Evolutionary conservation across 2,797 vertebrate genomes (phyloP).

Genomic region (Artibeus jamaicensis): DNA sequence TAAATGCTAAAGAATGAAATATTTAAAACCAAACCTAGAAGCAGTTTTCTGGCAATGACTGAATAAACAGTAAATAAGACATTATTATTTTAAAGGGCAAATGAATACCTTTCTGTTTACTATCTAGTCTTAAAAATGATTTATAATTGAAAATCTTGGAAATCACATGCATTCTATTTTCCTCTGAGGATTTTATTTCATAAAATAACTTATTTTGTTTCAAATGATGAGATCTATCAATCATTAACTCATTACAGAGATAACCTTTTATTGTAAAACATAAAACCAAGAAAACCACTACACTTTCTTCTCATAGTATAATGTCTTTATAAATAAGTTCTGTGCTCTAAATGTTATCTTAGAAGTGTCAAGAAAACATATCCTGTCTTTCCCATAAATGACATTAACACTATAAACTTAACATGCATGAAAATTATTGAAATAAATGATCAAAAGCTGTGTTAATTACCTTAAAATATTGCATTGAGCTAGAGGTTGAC

Average conservation of each 20-base stretch:
- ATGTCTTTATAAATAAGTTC: neutral
- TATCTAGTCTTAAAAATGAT: neutral
- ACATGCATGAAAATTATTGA: neutral
- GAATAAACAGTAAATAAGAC: neutral
- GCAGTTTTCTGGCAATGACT: neutral
- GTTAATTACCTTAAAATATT: neutral
- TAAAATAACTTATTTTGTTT: neutral
- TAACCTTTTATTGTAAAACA: neutral
- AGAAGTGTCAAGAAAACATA: neutral
- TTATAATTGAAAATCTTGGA: neutral
- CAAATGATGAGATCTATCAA: neutral
- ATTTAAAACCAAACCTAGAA: neutral
- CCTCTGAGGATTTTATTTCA: neutral
- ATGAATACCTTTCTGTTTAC: neutral
- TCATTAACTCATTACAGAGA: neutral
- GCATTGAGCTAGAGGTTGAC: neutral
- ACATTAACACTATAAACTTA: neutral
- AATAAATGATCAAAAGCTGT: neutral
- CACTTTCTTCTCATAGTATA: neutral
- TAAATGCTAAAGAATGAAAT: neutral
- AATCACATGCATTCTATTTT: neutral
- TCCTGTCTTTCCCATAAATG: neutral
- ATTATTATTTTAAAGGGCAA: neutral
- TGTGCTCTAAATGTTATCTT: neutral
- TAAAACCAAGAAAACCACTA: neutral